Evolutionary conservation across 2,113 vertebrate genomes (phyloP).

Genomic region (Hassar affinis): DNA sequence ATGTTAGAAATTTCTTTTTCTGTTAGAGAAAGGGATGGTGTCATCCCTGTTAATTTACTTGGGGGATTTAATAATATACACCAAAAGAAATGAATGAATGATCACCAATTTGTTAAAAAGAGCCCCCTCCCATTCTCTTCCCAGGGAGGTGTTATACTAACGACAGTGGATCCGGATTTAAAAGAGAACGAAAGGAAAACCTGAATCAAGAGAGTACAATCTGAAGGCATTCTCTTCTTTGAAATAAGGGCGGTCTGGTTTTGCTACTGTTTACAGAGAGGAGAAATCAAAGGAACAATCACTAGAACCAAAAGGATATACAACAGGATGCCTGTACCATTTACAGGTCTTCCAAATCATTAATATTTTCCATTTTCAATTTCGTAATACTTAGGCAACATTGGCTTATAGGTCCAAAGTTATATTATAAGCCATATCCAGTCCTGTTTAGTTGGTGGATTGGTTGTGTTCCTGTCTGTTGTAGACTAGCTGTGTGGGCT

Average conservation of each 20-base stretch:
- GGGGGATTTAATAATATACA: constrained; percentile 85
- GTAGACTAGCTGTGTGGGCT: constrained; percentile 79
- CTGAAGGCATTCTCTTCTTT: constrained; percentile 77
- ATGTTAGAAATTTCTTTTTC: constrained; percentile 79
- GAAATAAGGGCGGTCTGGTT: constrained; percentile 70
- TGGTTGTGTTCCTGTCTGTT: constrained; percentile 83
- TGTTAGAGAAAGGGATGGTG: constrained; percentile 75
- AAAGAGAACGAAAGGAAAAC: constrained; percentile 72
- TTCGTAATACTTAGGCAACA: constrained; percentile 99
- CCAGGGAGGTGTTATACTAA: constrained; percentile 74
- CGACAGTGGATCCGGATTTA: constrained; percentile 82
- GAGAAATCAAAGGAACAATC: constrained; percentile 89
- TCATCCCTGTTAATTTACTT: constrained; percentile 83
- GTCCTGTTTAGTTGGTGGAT: constrained; percentile 82
- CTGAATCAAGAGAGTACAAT: constrained; percentile 77
- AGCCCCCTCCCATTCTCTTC: constrained; percentile 71
- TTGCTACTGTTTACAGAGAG: constrained; percentile 98
- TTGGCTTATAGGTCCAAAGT: constrained; percentile 99
- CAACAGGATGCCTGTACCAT: constrained; percentile 74
- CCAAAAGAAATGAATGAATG: constrained; percentile 82
- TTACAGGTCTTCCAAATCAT: constrained; percentile 79
- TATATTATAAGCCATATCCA: constrained; percentile 99
- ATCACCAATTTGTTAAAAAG: constrained; percentile 76
- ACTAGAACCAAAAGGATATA: constrained; percentile 77
- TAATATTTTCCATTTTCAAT: constrained; percentile 84